phyloP scores from a whole-genome alignment of 2,113 vertebrate species.

The Phylloscopus trochilus region DNA sequence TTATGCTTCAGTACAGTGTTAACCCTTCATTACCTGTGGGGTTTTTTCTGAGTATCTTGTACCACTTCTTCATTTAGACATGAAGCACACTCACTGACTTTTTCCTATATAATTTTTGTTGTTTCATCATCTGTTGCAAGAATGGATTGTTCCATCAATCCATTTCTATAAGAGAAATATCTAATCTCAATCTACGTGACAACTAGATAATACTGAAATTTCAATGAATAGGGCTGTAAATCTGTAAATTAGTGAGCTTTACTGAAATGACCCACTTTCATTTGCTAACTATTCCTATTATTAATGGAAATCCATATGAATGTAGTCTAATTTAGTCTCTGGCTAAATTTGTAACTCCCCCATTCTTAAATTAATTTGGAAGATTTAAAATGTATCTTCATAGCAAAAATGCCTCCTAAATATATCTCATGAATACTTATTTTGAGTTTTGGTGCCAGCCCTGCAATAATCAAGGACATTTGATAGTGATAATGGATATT shows the following conservation, averaged over 20 bases:
- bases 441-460: neutral
- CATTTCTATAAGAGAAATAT: neutral
- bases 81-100: neutral
- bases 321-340: neutral
- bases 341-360: neutral
- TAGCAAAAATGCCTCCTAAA: neutral
- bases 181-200: neutral
- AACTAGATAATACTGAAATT: neutral
- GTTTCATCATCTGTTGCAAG: neutral
- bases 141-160: neutral
- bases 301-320: neutral
- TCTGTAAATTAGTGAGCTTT: neutral
- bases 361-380: slow-evolving; percentile 4
- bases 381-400: neutral
- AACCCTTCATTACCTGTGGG: neutral
- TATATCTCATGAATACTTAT: neutral
- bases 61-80: neutral
- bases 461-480: neutral
- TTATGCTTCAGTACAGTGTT: neutral
- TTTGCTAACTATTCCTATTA: neutral
- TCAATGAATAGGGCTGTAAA: neutral
- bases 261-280: neutral
- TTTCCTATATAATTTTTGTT: neutral
- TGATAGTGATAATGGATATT: neutral
- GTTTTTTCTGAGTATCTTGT: neutral